Evolutionary conservation across 2,888 invertebrate genomes (phyloP), one percentile per base, ranked within the genome.

Genomic region (Hemithea aestivaria): DNA sequence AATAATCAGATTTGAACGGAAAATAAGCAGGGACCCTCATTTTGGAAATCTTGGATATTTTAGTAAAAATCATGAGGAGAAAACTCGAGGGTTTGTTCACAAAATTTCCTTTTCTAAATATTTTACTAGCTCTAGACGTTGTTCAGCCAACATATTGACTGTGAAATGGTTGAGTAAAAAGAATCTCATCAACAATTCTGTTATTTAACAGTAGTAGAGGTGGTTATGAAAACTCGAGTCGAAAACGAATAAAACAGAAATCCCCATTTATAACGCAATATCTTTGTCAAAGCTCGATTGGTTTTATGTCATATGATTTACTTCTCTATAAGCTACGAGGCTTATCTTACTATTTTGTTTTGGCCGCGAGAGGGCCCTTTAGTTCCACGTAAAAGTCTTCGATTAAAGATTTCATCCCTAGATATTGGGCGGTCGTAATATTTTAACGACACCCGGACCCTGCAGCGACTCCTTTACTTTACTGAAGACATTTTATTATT

Each of bases 361-460:
- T 54, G 60, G 61, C 57, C 62, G 60, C 67, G 55, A 50, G 56
- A 56, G 53, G 55, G 43, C 60, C 65, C 62, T 65, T 61, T 63
- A 68, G 62, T 66, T 73, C 66, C 61, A 71, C 72, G 72, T 74
- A 72, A 75, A 74, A 73, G 65, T 70, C 54, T 58, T 60, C 74
- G 82, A 82, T 82, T 81, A 81, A 82, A 81, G 82, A 83, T 84
- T 76, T 78, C 73, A 72, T 79, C 74, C 75, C 58, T 51, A 66
- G 81, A 82, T 84, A 82, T 82, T 67, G 80, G 76, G 62, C 75
- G 76, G 66, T 80, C 84, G 82, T 85, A 83, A 85, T 82, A 84
- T 76, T 83, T 84, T 84, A 84, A 82, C 82, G 80, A 78, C 63
- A 58, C 61, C 64, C 67, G 66, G 56, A 67, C 68, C 75, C 68